Conservation (phyloP, 2,888 invertebrate genomes). For the Dynastes grantii region DNA sequence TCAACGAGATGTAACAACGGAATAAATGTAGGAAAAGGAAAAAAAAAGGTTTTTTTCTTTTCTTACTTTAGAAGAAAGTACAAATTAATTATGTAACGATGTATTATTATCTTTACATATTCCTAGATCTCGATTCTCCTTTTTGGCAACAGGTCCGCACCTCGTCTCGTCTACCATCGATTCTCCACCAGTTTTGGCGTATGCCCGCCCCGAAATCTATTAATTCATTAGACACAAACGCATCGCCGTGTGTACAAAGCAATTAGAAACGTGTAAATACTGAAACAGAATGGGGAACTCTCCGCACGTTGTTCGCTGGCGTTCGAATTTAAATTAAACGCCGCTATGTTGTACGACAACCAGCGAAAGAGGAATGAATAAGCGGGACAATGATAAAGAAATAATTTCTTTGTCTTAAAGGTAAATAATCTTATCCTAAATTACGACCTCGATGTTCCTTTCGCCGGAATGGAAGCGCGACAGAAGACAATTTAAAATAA, state of each 20-base stretch:
- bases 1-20: too few relatives aligned
- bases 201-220: background rate
- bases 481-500: slow-evolving; percentile 33
- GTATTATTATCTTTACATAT: too few relatives aligned
- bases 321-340: slow-evolving; percentile 38
- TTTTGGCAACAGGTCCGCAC: slow-evolving; percentile 12
- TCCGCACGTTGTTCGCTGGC: slow-evolving; percentile 5
- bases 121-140: too few relatives aligned
- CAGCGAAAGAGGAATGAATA: background rate
- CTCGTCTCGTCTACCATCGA: background rate
- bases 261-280: slow-evolving; percentile 37
- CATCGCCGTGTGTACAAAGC: slow-evolving; percentile 31
- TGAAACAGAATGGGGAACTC: slow-evolving; percentile 15
- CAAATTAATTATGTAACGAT: too few relatives aligned
- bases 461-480: slow-evolving; percentile 7
- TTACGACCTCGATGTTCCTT: slow-evolving; percentile 28
- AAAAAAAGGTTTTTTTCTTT: too few relatives aligned
- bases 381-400: slow-evolving; percentile 21
- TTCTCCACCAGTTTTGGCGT: background rate
- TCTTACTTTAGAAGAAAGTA: too few relatives aligned
- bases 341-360: background rate
- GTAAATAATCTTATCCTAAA: slow-evolving; percentile 41
- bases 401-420: slow-evolving; percentile 39
- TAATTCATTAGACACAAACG: slow-evolving; percentile 29
- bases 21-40: too few relatives aligned